Percentiles rank a stretch among this genome's conserved stretches.
phyloP scores from a whole-genome alignment of 2,888 invertebrate species.

The Lissonota sp. region DNA sequence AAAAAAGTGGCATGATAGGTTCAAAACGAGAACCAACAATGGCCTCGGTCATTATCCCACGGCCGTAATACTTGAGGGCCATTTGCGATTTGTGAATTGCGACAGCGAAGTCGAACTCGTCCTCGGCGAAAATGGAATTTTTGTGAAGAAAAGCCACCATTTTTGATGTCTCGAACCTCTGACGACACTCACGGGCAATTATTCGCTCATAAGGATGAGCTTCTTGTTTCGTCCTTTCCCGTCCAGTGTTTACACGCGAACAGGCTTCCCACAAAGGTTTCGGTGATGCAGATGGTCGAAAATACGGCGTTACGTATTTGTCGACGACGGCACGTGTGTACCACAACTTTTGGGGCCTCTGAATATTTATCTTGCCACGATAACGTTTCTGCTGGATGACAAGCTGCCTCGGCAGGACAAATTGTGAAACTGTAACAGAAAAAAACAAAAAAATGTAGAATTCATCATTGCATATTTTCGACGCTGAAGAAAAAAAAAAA shows the following conservation, averaged over 20 bases:
- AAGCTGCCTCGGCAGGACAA: constrained; percentile 72
- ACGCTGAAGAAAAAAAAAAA: not conserved
- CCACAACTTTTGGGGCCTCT: constrained; percentile 89
- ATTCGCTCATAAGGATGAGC: constrained; percentile 89
- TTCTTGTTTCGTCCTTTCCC: constrained; percentile 71
- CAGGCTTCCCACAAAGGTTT: constrained; percentile 86
- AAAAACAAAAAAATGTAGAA: constrained; percentile 34
- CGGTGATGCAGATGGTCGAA: constrained; percentile 81
- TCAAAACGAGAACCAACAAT: constrained; percentile 89
- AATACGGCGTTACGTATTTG: constrained; percentile 88
- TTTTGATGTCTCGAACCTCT: constrained; percentile 89
- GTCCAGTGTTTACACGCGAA: constrained; percentile 68
- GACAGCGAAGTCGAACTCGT: constrained; percentile 87
- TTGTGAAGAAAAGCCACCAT: constrained; percentile 90
- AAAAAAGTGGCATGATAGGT: constrained; percentile 87
- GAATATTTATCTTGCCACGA: constrained; percentile 91
- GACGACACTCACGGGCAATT: constrained; percentile 89
- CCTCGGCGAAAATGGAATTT: constrained; percentile 89
- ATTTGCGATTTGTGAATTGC: constrained; percentile 88
- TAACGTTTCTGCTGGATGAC: constrained; percentile 86
- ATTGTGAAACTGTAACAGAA: constrained; percentile 75
- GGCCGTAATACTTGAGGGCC: constrained; percentile 88
- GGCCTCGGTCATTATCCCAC: constrained; percentile 88
- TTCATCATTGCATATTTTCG: not conserved
- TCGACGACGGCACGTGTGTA: constrained; percentile 88